phyloP scores from a whole-genome alignment of 2,888 invertebrate genomes.

The Candidula unifasciata region DNA sequence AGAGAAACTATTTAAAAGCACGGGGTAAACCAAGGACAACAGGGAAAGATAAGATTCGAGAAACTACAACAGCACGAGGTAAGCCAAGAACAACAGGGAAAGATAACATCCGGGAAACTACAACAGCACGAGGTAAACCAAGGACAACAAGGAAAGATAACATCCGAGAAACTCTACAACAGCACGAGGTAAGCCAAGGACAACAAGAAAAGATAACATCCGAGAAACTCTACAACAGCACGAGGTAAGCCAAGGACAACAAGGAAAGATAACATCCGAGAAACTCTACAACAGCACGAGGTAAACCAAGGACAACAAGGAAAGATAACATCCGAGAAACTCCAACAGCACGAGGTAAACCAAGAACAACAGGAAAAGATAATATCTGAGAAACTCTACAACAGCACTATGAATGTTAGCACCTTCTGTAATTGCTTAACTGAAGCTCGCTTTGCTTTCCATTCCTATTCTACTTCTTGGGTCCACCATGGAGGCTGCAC shows the following conservation, averaged over 20 bases:
- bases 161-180: background rate
- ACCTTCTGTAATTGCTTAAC: too few species aligned
- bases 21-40: background rate
- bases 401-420: background rate
- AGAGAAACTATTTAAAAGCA: background rate
- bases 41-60: background rate
- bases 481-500: too few species aligned
- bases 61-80: background rate
- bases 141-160: background rate
- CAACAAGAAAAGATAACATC: background rate
- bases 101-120: background rate
- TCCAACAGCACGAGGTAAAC: background rate
- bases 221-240: background rate
- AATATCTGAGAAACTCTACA: background rate
- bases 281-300: background rate
- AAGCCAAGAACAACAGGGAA: background rate
- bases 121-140: background rate
- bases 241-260: background rate
- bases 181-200: background rate
- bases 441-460: too few species aligned
- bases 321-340: background rate
- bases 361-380: too few species aligned
- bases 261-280: background rate
- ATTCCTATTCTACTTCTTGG: too few species aligned
- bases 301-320: background rate